A percentile compares a stretch with the other conserved stretches of the same genome.
These are phyloP conservation scores for Synanthedon tipuliformis DNA, from an alignment of 2,888 invertebrate species.

Conservation along the genomic window DNA sequence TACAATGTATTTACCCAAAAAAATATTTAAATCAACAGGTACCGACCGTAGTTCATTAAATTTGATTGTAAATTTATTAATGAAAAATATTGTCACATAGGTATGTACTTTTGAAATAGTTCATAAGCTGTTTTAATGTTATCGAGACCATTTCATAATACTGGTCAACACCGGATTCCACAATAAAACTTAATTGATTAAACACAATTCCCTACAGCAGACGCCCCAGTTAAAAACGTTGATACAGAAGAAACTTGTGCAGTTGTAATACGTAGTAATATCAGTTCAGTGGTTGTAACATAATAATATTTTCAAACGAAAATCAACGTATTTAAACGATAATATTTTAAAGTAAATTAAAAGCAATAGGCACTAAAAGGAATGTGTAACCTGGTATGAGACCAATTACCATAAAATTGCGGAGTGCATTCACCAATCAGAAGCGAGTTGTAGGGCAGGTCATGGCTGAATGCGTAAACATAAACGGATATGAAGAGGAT, in stretches of 20 bases:
- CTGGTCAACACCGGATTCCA: conserved; percentile 18
- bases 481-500: conserved; percentile 58
- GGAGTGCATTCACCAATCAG: conserved; percentile 37
- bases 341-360: neutral
- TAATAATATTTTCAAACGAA: neutral
- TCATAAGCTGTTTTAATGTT: too few relatives aligned
- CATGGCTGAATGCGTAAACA: conserved; percentile 60
- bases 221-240: conserved; percentile 6
- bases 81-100: too few relatives aligned
- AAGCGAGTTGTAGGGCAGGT: conserved; percentile 60
- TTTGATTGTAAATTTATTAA: too few relatives aligned
- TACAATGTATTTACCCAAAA: conserved; percentile 2
- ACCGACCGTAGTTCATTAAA: too few relatives aligned
- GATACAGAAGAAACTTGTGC: neutral
- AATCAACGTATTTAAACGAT: neutral
- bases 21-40: too few relatives aligned
- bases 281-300: too few relatives aligned
- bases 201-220: conserved; percentile 16
- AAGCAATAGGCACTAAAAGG: neutral
- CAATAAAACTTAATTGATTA: conserved; percentile 21
- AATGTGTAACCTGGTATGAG: neutral
- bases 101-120: too few relatives aligned
- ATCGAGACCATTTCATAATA: conserved; percentile 1
- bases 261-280: neutral
- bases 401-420: conserved; percentile 30